Percentiles rank a stretch among this genome's conserved stretches.
Conservation (phyloP, 2,797 vertebrate genomes). For the Oreortyx pictus region DNA sequence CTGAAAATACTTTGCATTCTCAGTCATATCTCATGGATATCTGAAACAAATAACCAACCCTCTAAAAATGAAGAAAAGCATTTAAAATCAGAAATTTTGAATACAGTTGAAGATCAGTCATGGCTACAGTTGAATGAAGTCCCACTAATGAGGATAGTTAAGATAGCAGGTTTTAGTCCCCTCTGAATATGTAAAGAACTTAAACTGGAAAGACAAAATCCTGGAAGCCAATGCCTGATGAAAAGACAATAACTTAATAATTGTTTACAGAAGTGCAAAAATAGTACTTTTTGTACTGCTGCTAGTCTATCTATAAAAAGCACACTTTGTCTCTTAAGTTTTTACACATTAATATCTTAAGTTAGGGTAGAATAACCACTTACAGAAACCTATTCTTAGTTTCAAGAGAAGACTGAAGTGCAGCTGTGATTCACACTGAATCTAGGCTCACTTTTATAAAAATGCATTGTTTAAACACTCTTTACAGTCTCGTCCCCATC, state of each 20-base stretch:
- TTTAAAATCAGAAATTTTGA: neutral
- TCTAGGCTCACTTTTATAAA: neutral
- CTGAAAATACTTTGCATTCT: neutral
- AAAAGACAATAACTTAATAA: neutral
- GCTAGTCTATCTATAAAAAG: neutral
- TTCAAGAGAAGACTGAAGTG: neutral
- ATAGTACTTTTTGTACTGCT: neutral
- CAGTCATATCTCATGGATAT: neutral
- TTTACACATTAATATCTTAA: neutral
- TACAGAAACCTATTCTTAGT: neutral
- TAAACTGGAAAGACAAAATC: neutral
- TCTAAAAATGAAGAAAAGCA: neutral
- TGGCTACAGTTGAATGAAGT: neutral
- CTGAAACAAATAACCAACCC: neutral
- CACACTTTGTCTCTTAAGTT: fast-evolving
- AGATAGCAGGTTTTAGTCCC: neutral
- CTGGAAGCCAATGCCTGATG: neutral
- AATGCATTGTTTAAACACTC: neutral
- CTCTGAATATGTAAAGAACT: neutral
- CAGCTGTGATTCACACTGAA: neutral
- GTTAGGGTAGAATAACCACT: neutral
- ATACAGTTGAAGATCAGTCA: neutral
- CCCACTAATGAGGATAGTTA: neutral
- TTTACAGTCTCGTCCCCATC: neutral
- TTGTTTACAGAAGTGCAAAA: neutral